Evolutionary conservation across 2,113 vertebrate genomes (phyloP).

Genomic region (Porphyrio hochstetteri): DNA sequence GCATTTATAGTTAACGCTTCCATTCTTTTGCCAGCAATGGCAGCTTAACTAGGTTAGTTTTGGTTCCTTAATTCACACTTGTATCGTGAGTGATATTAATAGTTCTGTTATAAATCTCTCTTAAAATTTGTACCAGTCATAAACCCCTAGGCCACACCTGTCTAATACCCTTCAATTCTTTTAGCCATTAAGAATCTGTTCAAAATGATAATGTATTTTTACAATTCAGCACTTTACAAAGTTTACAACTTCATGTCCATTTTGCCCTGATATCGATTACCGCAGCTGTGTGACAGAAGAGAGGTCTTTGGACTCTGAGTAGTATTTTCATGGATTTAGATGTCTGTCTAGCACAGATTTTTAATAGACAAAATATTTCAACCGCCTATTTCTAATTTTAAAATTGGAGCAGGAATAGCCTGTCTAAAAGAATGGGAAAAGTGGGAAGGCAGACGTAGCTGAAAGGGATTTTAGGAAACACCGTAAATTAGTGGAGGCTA

Average conservation of each 20-base stretch:
- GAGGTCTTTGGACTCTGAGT: background rate
- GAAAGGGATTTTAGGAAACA: background rate
- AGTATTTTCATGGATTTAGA: background rate
- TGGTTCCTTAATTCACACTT: background rate
- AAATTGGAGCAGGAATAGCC: background rate
- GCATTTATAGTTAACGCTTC: background rate
- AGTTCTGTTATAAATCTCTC: background rate
- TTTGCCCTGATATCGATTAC: background rate
- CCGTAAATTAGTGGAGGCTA: background rate
- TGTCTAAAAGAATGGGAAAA: background rate
- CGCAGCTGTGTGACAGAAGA: background rate
- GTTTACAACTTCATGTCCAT: background rate
- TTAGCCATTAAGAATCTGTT: background rate
- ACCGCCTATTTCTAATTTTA: background rate
- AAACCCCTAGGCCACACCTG: background rate
- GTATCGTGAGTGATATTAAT: background rate
- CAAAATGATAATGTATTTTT: background rate
- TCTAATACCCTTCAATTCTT: background rate
- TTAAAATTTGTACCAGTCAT: background rate
- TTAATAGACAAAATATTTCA: background rate
- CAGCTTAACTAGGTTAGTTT: background rate
- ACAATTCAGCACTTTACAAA: background rate
- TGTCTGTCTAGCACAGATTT: background rate
- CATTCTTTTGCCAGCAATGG: background rate
- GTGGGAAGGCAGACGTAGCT: background rate